Percentiles rank a stretch among this genome's conserved stretches.
These are phyloP conservation scores for Epinotia bilunana DNA, from an alignment of 2,888 invertebrate genomes.

Conservation along the genomic window DNA sequence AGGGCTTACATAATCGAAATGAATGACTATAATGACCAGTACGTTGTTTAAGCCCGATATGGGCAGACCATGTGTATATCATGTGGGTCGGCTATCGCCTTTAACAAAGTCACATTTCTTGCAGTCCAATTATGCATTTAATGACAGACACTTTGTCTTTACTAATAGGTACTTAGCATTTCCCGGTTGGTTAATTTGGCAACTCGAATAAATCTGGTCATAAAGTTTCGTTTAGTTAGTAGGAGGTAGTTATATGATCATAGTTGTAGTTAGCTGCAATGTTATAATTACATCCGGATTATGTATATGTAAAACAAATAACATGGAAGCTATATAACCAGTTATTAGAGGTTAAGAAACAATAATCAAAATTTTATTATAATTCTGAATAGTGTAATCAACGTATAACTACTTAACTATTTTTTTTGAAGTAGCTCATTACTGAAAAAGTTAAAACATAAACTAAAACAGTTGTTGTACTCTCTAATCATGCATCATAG, in stretches of 20 bases:
- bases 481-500: neutral
- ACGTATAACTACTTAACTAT: no score
- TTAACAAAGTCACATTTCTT: constrained; percentile 3
- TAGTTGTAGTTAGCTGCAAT: no score
- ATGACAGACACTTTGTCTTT: neutral
- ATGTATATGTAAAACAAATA: constrained; percentile 3
- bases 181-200: no score
- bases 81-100: constrained; percentile 10
- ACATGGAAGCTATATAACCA: neutral
- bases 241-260: no score
- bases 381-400: no score
- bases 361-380: neutral
- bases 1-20: neutral
- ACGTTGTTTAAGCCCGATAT: neutral
- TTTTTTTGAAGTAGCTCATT: no score
- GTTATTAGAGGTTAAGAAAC: neutral
- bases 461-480: neutral
- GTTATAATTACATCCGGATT: neutral
- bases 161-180: no score
- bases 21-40: neutral
- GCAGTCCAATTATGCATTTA: neutral
- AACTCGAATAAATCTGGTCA: no score
- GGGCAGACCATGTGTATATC: neutral
- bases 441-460: neutral
- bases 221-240: no score